Evolutionary conservation across 2,797 vertebrate genomes (phyloP), one percentile per base, ranked within the genome.

Genomic region (Urosaurus nigricauda): DNA sequence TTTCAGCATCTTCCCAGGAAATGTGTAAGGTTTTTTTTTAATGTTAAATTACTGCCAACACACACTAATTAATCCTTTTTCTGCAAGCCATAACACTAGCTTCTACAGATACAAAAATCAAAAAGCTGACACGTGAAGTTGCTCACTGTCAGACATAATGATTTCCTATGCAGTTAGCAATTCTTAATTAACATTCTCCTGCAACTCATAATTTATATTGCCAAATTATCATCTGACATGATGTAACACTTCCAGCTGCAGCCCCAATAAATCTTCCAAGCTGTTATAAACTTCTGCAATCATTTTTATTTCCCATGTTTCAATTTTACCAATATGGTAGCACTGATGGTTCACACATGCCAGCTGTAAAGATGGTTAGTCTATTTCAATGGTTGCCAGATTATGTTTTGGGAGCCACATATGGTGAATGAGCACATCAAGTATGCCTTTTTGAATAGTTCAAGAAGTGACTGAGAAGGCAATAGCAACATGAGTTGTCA

Each of bases 61-160:
- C 90, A 35, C 32, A 85, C 65, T 74, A 93, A 90, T 91, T 89
- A 93, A 84, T 88, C 86, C 70, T 82, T 37, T 92, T 81, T 53
- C 40, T 71, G 58, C 68, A 89, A 80, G 83, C 60, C 63, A 91
- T 0, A 0, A n/a, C 51, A 47, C 5, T 91, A 51, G 71, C 90
- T 90, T 90, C 37, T 75, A 70, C 2, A 92, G 13, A 47, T 91
- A 71, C 71, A 87, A 77, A 88, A 90, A 65, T 74, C 47, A 95
- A 93, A 94, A 93, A 83, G 63, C 47, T 90, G n/a, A 73, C 63
- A 68, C 81, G 79, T 68, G 35, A 93, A 93, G 90, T 90, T 86
- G 93, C n/a, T 90, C 32, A 88, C 26, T 89, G 68, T 82, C 73
- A 91, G 58, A 43, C 79, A 47, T 58, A 90, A 13, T 91, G 77